phyloP scores from a whole-genome alignment of 2,113 vertebrate species.

The Perca flavescens region DNA sequence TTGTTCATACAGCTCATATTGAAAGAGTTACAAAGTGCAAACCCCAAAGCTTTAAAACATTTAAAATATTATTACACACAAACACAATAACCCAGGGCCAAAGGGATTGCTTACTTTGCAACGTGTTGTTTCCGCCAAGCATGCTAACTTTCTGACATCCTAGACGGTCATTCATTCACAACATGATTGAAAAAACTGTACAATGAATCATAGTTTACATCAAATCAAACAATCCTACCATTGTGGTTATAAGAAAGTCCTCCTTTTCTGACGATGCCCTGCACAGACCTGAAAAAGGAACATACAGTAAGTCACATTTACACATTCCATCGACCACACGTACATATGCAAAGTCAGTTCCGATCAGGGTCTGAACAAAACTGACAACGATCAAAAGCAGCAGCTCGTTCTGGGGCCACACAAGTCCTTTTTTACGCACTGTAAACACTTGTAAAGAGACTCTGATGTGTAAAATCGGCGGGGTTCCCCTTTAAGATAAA shows the following conservation, averaged over 20 bases:
- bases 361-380: not conserved
- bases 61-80: not conserved
- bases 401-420: not conserved
- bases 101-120: not conserved
- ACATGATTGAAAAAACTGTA: not conserved
- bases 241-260: conserved; percentile 91
- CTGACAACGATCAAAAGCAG: not conserved
- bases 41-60: not conserved
- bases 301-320: not conserved
- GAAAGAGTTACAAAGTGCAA: not conserved
- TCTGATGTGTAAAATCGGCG: not conserved
- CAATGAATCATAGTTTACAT: not conserved
- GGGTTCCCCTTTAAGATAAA: not conserved
- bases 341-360: not conserved
- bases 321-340: not conserved
- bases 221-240: conserved; percentile 83
- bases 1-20: not conserved
- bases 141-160: not conserved
- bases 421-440: not conserved
- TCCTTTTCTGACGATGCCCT: conserved; percentile 86
- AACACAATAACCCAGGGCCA: not conserved
- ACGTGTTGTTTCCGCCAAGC: not conserved
- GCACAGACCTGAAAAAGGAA: conserved; percentile 85
- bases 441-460: not conserved
- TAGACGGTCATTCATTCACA: not conserved